Percentiles rank a stretch among this genome's conserved stretches.
Conservation (phyloP, 2,797 vertebrate species). For the Gymnopithys bicolor region DNA sequence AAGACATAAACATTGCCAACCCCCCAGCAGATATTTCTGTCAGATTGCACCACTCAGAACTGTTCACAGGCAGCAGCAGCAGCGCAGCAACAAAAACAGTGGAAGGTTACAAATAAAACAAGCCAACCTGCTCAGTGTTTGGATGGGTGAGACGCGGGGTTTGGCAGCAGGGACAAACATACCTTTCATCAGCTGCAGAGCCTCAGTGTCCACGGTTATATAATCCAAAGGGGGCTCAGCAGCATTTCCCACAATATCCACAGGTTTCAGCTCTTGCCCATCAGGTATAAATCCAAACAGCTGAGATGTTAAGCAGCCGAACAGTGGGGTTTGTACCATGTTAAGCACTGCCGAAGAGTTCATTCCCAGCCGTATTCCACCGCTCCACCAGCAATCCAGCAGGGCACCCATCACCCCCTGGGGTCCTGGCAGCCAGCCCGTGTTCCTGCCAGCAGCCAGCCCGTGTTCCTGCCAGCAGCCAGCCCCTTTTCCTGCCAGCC, state of each 20-base stretch:
- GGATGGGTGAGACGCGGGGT: neutral
- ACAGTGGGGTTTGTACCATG: accelerated
- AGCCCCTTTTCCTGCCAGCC: neutral
- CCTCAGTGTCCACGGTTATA: neutral
- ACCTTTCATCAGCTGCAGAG: conserved; percentile 27
- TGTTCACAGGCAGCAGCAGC: neutral
- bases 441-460: neutral
- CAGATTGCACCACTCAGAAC: neutral
- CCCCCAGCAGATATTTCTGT: neutral
- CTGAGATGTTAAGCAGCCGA: neutral
- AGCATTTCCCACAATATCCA: neutral
- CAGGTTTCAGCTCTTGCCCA: neutral
- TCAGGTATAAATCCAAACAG: neutral
- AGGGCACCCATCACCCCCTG: neutral
- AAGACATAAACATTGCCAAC: neutral
- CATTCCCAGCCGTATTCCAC: conserved; percentile 20
- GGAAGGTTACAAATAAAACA: neutral
- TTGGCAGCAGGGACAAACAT: neutral
- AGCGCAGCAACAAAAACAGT: neutral
- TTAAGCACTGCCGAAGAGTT: neutral
- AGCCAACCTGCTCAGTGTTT: accelerated
- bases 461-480: neutral
- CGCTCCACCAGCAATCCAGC: neutral
- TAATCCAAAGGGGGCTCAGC: conserved; percentile 2
- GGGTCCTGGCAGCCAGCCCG: neutral